A percentile compares a stretch with the other conserved stretches of the same genome.
These are phyloP conservation scores for Actinemys pallida DNA, from an alignment of 2,113 vertebrate genomes.

Conservation along the genomic window DNA sequence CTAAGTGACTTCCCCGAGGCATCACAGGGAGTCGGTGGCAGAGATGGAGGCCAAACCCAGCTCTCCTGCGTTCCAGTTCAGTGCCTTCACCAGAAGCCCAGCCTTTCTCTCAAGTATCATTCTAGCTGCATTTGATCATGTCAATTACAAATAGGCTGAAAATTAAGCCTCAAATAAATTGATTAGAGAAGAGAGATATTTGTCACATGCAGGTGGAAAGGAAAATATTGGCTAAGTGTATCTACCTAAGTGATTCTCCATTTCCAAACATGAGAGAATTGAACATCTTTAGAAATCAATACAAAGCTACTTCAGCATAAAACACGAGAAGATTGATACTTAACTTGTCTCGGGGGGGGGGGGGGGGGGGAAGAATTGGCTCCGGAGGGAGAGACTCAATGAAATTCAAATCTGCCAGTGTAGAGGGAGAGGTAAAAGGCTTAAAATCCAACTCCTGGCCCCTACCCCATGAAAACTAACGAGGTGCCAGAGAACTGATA, in stretches of 20 bases:
- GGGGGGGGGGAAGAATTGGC: not conserved
- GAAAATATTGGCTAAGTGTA: not conserved
- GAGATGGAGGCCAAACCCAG: not conserved
- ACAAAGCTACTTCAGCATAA: slow-evolving; percentile 50
- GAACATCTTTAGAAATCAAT: slow-evolving; percentile 70
- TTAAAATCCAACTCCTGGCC: slow-evolving; percentile 45
- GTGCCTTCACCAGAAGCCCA: not conserved
- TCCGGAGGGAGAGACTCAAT: slow-evolving; percentile 43
- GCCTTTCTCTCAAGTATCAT: not conserved
- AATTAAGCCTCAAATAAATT: not conserved
- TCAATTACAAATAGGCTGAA: not conserved
- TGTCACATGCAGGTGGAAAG: not conserved
- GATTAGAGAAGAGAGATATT: rapidly evolving
- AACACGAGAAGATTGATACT: slow-evolving; percentile 62
- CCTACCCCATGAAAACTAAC: slow-evolving; percentile 37
- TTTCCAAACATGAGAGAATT: slow-evolving; percentile 52
- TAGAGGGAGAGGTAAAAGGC: slow-evolving; percentile 28
- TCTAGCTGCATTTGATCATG: rapidly evolving
- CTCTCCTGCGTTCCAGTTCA: not conserved
- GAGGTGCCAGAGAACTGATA: slow-evolving; percentile 29
- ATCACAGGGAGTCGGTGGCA: not conserved
- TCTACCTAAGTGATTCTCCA: slow-evolving; percentile 23
- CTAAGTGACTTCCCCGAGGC: not conserved
- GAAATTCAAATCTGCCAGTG: slow-evolving; percentile 53
- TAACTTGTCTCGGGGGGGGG: slow-evolving; percentile 45